phyloP scores from a whole-genome alignment of 2,797 vertebrate genomes.

The Spinus olivaceus region DNA sequence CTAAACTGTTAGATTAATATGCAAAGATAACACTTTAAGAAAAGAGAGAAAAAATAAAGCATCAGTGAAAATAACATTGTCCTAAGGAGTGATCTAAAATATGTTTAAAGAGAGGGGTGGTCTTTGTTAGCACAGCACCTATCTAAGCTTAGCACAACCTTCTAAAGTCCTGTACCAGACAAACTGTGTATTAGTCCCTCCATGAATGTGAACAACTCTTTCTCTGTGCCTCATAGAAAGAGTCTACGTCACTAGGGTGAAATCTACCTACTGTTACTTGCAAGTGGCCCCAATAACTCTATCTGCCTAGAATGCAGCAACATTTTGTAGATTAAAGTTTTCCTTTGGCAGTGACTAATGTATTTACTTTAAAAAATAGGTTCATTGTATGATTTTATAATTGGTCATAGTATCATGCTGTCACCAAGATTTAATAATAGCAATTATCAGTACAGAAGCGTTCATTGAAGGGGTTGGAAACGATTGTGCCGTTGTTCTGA shows the following conservation, averaged over 20 bases:
- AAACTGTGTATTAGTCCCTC: neutral
- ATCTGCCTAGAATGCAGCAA: neutral
- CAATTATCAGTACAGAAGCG: neutral
- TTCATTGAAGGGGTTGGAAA: neutral
- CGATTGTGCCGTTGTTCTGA: neutral
- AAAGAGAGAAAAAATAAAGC: neutral
- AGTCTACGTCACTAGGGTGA: neutral
- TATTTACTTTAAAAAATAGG: neutral
- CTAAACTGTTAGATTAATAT: neutral
- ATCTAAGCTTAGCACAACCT: neutral
- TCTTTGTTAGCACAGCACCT: neutral
- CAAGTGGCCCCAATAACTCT: neutral
- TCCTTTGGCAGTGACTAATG: neutral
- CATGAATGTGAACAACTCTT: rapidly evolving
- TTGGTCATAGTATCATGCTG: neutral
- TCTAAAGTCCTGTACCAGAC: neutral
- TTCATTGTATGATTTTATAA: neutral
- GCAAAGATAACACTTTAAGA: neutral
- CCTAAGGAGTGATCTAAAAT: neutral
- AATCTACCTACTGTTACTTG: neutral
- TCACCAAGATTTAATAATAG: conserved; percentile 1
- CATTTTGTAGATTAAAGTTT: neutral
- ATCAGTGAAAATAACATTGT: neutral
- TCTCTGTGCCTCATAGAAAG: neutral
- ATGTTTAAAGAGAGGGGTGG: neutral